Evolutionary conservation across 2,113 vertebrate species (phyloP).

Genomic region (Antechinus flavipes): DNA sequence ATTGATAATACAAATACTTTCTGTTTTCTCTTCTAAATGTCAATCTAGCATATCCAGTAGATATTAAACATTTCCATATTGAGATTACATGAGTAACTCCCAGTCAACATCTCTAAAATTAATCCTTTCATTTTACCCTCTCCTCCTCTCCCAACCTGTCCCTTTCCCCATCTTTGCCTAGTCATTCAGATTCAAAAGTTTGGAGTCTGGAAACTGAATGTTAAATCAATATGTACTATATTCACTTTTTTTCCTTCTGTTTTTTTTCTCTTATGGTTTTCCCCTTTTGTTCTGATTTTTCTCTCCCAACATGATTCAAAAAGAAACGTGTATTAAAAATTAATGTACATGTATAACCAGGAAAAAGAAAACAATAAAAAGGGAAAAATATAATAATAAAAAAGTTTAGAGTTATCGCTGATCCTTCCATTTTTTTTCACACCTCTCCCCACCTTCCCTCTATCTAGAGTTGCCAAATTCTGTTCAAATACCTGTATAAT

Average conservation of each 20-base stretch:
- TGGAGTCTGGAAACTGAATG: too few relatives aligned
- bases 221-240: too few relatives aligned
- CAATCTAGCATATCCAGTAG: background rate
- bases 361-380: too few relatives aligned
- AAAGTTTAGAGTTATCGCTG: background rate
- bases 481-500: conserved; percentile 7
- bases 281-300: too few relatives aligned
- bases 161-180: background rate
- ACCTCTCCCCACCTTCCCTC: background rate
- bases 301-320: too few relatives aligned
- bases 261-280: too few relatives aligned
- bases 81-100: background rate
- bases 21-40: conserved; percentile 14
- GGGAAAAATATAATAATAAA: too few relatives aligned
- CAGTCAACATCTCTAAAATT: background rate
- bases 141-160: background rate
- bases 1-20: background rate
- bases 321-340: too few relatives aligned
- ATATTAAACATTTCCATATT: background rate
- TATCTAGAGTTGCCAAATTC: background rate
- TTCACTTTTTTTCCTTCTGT: too few relatives aligned
- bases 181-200: background rate
- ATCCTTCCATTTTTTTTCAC: background rate
- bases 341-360: too few relatives aligned
- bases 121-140: background rate